Base-by-base conservation (phyloP, 2,797 vertebrate species). In the Dicrostonyx torquatus region DNA sequence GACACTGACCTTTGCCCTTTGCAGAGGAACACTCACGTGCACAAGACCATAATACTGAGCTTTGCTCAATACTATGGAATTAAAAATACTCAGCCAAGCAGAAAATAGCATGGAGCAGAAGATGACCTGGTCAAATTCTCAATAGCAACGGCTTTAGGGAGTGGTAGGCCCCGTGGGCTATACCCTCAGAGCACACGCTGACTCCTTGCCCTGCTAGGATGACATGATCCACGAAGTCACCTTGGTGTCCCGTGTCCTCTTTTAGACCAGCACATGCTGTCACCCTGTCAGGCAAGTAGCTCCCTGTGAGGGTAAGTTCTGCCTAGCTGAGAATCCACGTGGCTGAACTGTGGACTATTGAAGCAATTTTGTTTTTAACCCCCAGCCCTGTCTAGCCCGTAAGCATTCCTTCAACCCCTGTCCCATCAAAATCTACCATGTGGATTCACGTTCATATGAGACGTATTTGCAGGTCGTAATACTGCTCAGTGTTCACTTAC, bases 381-480 rank as follows among this genome's bases (percentile, higher is more conserved):
- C 6, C 3, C 4, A 68, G 9, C 31, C 48, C 26, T 88, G 64
- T 55, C 43, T 53, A 89, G 26, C 11, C 45, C 22, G 76, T 72
- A 55, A 62, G 5, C 6, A 66, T 68, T 90, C 75, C 70, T 96
- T 80, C 87, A 93, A 60, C 14, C 75, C 68, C 43, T 34, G 77
- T 13, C 5, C 37, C 84, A 37, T 50, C 79, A 82, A 86, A 86
- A 82, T 29, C 62, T 7, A 89, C 53, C 22, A 31, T 82, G 2
- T 34, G 34, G 0, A 85, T 93, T 91, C 15, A 26, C 86, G 37
- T 94, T 95, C 62, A 89, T n/a, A 58, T 66, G 50, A 92, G 40
- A 83, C 48, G 0, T 62, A 66, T 20, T 64, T 94, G 6, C 17
- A 87, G 68, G 68, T 87, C 89, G 43, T 62, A 82, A 83, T 55